phyloP scores from a whole-genome alignment of 2,113 vertebrate genomes.

The Oreotrochilus melanogaster region DNA sequence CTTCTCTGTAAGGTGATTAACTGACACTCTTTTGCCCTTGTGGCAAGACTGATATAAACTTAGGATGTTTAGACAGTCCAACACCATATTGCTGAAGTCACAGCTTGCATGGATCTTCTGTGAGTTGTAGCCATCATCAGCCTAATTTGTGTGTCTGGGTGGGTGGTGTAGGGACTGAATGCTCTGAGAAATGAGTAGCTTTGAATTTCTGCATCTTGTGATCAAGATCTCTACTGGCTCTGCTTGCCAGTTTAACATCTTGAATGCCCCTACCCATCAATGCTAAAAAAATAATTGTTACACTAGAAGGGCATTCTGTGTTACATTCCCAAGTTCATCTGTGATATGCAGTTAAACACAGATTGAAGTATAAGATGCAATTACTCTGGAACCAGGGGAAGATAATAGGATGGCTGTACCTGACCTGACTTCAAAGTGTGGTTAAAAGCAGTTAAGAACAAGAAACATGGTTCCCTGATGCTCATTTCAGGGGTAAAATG shows the following conservation, averaged over 20 bases:
- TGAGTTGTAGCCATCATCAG: not conserved
- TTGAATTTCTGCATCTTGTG: not conserved
- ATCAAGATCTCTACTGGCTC: not conserved
- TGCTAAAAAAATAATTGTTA: not conserved
- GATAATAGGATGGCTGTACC: constrained; percentile 8
- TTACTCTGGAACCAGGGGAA: not conserved
- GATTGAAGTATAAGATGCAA: constrained; percentile 14
- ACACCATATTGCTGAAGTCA: not conserved
- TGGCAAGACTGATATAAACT: too few relatives aligned
- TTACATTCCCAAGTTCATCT: constrained; percentile 11
- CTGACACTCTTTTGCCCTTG: not conserved
- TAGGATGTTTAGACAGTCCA: not conserved
- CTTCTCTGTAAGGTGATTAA: not conserved
- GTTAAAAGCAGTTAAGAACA: not conserved
- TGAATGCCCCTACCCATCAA: not conserved
- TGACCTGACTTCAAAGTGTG: constrained; percentile 45
- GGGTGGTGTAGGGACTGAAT: not conserved
- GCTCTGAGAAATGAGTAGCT: not conserved
- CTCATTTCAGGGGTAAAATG: not conserved
- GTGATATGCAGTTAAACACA: not conserved
- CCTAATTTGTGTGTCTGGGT: not conserved
- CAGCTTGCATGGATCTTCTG: not conserved
- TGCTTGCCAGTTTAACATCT: not conserved
- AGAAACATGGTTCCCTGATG: not conserved
- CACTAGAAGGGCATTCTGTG: not conserved